Conservation (phyloP, 2,797 vertebrate species). For the Sciurus carolinensis region DNA sequence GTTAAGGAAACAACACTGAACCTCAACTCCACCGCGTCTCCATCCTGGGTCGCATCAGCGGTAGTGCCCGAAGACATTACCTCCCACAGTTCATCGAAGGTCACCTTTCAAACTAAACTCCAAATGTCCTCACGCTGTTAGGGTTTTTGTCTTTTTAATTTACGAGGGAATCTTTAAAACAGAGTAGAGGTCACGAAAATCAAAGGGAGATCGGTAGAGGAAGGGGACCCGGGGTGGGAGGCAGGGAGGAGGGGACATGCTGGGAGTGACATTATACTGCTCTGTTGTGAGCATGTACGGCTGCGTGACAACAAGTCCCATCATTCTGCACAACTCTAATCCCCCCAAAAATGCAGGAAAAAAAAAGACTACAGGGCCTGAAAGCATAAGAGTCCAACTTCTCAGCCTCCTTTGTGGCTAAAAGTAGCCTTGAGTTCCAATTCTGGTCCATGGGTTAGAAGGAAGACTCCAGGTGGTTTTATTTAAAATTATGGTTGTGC, state of each 20-base stretch:
- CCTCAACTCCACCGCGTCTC: neutral
- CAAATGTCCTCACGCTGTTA: neutral
- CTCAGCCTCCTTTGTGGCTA: neutral
- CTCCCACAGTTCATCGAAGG: neutral
- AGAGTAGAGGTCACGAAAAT: too few species aligned
- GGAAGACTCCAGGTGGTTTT: neutral
- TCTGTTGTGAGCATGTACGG: too few species aligned
- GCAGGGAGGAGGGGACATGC: too few species aligned
- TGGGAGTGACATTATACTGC: too few species aligned
- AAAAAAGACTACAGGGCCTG: too few species aligned
- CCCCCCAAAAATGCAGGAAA: too few species aligned
- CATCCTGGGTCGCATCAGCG: neutral
- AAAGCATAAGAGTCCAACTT: neutral
- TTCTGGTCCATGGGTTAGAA: neutral
- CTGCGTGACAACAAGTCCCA: too few species aligned
- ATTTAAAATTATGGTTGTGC: too few species aligned
- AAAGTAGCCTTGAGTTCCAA: neutral
- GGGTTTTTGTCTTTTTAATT: neutral
- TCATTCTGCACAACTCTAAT: too few species aligned
- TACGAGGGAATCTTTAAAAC: neutral
- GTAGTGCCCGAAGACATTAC: accelerated
- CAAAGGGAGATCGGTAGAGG: too few species aligned
- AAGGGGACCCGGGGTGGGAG: too few species aligned
- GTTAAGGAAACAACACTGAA: neutral
- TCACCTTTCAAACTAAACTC: slow-evolving; percentile 9